These are phyloP conservation scores for Halisarca cf. caerulea DNA, from an alignment of 37 sponge, comb jelly and placozoan genomes.

Conservation along the genomic window DNA sequence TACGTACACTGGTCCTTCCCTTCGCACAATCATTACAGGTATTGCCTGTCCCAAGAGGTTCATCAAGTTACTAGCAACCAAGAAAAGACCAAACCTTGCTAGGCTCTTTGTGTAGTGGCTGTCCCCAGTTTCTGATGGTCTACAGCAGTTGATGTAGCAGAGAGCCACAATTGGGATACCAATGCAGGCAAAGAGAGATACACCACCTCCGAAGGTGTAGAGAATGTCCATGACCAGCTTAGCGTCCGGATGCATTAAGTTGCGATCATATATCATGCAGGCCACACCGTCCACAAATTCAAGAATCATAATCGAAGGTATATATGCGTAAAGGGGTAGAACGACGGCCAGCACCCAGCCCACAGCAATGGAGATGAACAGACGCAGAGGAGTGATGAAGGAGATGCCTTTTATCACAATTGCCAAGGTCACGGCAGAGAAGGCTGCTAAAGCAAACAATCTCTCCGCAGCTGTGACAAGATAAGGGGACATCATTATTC, in stretches of 20 bases:
- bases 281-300: neutral
- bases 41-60: slow-evolving; percentile 6
- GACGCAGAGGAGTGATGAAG: neutral
- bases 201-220: neutral
- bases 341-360: neutral
- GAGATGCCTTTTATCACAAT: neutral
- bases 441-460: neutral
- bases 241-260: too few species aligned
- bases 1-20: neutral
- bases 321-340: neutral
- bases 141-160: neutral
- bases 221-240: neutral
- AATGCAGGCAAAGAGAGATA: neutral
- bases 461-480: neutral
- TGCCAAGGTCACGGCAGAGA: neutral
- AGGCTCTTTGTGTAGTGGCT: neutral
- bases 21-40: neutral
- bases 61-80: slow-evolving; percentile 2
- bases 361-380: neutral
- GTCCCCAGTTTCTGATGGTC: neutral
- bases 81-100: neutral
- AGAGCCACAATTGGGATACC: neutral
- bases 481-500: neutral
- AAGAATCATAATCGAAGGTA: neutral
- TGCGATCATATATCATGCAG: neutral